Conservation (phyloP, 2,797 vertebrate species). For the Aldrovandia affinis region DNA sequence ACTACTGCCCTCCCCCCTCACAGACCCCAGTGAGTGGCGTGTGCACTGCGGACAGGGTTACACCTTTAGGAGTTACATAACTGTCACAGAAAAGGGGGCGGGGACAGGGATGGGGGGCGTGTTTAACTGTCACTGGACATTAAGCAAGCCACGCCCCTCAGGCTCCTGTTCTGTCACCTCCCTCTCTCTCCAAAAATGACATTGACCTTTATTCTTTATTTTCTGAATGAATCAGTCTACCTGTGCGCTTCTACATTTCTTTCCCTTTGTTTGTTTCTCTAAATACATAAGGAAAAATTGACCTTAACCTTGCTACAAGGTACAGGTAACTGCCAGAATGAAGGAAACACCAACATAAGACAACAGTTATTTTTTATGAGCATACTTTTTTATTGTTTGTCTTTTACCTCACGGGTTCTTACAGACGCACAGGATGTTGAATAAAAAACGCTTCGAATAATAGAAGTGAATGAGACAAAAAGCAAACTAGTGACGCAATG, state of each 20-base stretch:
- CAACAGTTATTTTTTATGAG: no score
- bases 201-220: not conserved
- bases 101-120: not conserved
- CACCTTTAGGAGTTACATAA: not conserved
- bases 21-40: not conserved
- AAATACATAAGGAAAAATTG: no score
- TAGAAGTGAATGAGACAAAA: not conserved
- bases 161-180: not conserved
- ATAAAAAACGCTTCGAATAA: not conserved
- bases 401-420: slow-evolving; percentile 29
- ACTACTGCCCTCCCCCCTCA: no score
- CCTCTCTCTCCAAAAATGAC: not conserved
- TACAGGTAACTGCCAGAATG: no score
- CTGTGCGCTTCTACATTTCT: no score
- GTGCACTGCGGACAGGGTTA: not conserved
- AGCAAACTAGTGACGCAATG: not conserved
- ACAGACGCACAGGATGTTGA: not conserved
- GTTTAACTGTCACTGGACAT: not conserved
- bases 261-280: no score
- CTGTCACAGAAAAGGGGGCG: not conserved
- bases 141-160: not conserved
- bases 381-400: slow-evolving; percentile 48
- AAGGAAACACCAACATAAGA: no score
- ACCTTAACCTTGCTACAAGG: no score
- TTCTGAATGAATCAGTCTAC: not conserved